A percentile compares a stretch with the other conserved stretches of the same genome.
phyloP scores from a whole-genome alignment of 2,888 invertebrate genomes.

The Dascillus cervinus region DNA sequence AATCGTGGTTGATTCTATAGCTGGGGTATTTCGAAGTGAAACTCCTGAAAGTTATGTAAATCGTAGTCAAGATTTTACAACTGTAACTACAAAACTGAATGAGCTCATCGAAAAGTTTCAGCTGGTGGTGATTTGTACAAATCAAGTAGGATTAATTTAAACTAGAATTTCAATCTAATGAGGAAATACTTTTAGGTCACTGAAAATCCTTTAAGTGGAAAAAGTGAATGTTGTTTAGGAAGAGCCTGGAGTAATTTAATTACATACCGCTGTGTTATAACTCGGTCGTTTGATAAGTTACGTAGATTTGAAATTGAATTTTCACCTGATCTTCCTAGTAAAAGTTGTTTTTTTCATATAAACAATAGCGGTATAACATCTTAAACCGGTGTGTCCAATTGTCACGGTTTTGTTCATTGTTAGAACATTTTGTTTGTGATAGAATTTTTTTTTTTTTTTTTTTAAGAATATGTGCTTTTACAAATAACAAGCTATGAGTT shows the following conservation, averaged over 20 bases:
- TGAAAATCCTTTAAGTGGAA: constrained; percentile 31
- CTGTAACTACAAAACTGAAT: constrained; percentile 50
- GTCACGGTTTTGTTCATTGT: too few species aligned
- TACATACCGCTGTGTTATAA: constrained; percentile 50
- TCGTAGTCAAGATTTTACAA: constrained; percentile 51
- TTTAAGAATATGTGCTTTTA: too few species aligned
- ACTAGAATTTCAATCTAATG: constrained; percentile 2
- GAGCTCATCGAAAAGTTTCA: constrained; percentile 47
- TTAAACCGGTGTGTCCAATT: too few species aligned
- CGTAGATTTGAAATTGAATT: constrained; percentile 49
- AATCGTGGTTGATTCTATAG: constrained; percentile 66
- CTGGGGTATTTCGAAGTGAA: constrained; percentile 57
- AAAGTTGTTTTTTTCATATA: too few species aligned
- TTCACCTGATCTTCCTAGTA: constrained; percentile 49
- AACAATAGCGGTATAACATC: too few species aligned
- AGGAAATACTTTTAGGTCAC: constrained; percentile 30
- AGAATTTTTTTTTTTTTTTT: too few species aligned
- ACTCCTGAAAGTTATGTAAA: constrained; percentile 40
- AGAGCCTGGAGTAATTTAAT: constrained; percentile 60
- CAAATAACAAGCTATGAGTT: too few species aligned
- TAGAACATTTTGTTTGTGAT: too few species aligned
- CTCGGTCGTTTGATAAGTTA: constrained; percentile 28
- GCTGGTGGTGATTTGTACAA: constrained; percentile 58
- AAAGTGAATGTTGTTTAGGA: constrained; percentile 52
- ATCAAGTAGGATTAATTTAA: constrained; percentile 51